Base-by-base conservation (phyloP, 2,888 invertebrate species). In the Limnephilus auricula region DNA sequence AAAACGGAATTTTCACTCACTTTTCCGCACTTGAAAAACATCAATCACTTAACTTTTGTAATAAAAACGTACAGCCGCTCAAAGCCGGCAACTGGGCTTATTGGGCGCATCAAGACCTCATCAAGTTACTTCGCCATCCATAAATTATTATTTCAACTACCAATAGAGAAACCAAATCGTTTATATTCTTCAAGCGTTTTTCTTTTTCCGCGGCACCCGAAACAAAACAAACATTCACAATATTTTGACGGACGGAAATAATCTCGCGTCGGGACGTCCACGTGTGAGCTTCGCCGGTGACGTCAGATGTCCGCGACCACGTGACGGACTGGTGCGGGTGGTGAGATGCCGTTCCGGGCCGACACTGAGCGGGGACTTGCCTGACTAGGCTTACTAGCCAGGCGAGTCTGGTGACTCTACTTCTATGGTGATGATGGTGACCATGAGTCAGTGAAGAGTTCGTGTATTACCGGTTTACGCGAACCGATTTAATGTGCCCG, bases 161-260 rank as follows among this genome's bases (percentile, higher is more conserved):
- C 65, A 85, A 85, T 85, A 34, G n/a, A n/a, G 84, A n/a, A 40
- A 40, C 80, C 30, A 18, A 25, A 80, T 31, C 30, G 31, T 80
- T 80, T 80, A 32, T 32, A 12, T 4, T 31, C 80, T 31, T 13
- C 32, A 6, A 80, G 6, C 30, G 80, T 25, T 65, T 80, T 80
- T 32, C 32, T 80, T 80, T 32, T 32, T 18, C 80, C 30, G 80
- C 31, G 32, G 80, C 31, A 80, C 80, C 31, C 25, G 30, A 40
- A 45, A 86, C 65, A 86, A 50, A 86, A 65, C 45, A 86, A 86
- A 32, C 86, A 50, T 86, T 32, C 86, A 86, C 86, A 86, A 86
- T 86, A 34, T 86, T 86, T 45, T 86, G 86, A 86, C 86, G 86
- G 86, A 45, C 86, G 31, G 25, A 86, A 86, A 86, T 86, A 86